Evolutionary conservation across 1,140 invertebrate species (phyloP), one percentile per base, ranked within the genome.

Genomic region (Semibalanus balanoides): DNA sequence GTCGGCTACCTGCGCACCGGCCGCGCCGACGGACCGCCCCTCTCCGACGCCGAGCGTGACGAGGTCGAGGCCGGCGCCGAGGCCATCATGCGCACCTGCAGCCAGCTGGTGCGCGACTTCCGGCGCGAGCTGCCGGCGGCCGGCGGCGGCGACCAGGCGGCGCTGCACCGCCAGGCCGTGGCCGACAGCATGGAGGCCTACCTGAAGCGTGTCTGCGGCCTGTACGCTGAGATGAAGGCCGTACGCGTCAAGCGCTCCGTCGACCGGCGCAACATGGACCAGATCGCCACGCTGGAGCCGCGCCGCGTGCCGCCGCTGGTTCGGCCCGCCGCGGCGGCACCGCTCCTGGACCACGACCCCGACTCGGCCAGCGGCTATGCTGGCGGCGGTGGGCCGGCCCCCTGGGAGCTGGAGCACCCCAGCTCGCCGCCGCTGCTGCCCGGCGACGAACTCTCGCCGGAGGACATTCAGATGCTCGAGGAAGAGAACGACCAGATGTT

Each of bases 381-480:
- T n/a, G n/a, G n/a, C 51, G 51, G 51, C 51, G 51, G 51, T 19
- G 51, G 51, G 3, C 14, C 51, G 51, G 14, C 51, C 7, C 11
- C 14, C 51, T 64, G 51, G 51, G 51, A 64, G 22, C 51, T 22
- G 51, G 51, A 64, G 14, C 51, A 25, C 7, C 51, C 51, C 51
- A 64, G 51, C 51, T 64, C 51, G 51, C 51, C 51, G 51, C 51
- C 51, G 14, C 51, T 64, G 51, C 51, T 64, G 51, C 9, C 51
- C 51, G 51, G 51, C 7, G 51, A 64, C 51, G 82, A 84, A 76
- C 82, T 95, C 0, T 91, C 91, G 76, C 84, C 90, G 1, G 95
- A 97, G 83, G 95, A 97, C 83, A 84, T 95, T 71, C 94, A 97
- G 83, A 90, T 97, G 86, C 93, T 93, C 81, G 92, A 95, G 83